Percentiles rank a stretch among this genome's conserved stretches.
phyloP scores from a whole-genome alignment of 92 coral and sea anemone genomes.

The Chrysogorgia sp. region DNA sequence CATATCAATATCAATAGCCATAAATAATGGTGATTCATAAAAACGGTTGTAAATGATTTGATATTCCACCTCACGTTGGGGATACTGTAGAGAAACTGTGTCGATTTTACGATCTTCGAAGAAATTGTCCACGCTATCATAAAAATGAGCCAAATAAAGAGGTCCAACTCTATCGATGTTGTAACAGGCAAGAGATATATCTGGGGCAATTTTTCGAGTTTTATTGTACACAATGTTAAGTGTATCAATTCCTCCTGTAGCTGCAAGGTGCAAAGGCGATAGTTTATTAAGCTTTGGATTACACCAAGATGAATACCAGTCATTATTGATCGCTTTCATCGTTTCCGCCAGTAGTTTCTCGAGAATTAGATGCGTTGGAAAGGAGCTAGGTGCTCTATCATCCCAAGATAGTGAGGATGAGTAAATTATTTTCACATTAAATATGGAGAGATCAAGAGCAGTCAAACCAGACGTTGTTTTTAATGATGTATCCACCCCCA shows the following conservation, averaged over 20 bases:
- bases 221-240: constrained; percentile 45
- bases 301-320: neutral
- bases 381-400: too few relatives aligned
- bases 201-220: neutral
- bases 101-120: constrained; percentile 11
- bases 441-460: constrained; percentile 55
- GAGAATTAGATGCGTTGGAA: too few relatives aligned
- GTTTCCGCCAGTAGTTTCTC: neutral
- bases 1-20: neutral
- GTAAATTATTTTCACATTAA: constrained; percentile 8
- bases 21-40: constrained; percentile 2
- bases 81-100: constrained; percentile 48
- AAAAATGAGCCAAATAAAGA: constrained; percentile 60
- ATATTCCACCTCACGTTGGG: constrained; percentile 57
- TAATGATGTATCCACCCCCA: constrained; percentile 52
- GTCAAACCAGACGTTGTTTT: constrained; percentile 41
- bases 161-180: constrained; percentile 69
- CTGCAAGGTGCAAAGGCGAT: constrained; percentile 71
- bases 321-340: neutral
- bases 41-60: constrained; percentile 57
- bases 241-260: constrained; percentile 64
- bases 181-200: constrained; percentile 60
- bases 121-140: neutral
- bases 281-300: constrained; percentile 9
- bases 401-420: too few relatives aligned